Conservation (phyloP, 2,113 vertebrate species). For the Barnardius zonarius region DNA sequence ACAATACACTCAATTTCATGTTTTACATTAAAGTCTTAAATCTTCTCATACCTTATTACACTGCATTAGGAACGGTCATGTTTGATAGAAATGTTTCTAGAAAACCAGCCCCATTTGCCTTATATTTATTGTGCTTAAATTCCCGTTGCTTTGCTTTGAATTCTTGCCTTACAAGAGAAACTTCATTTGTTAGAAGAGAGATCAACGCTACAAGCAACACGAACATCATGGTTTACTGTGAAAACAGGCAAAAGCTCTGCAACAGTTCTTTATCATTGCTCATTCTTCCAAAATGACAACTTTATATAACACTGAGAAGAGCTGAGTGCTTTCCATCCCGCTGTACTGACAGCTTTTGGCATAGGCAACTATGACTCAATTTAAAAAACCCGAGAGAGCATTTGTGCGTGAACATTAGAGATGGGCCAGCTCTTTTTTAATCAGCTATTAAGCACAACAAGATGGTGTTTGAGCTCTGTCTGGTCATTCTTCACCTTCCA, state of each 20-base stretch:
- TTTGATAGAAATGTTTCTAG: neutral
- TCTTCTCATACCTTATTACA: neutral
- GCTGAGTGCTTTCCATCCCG: neutral
- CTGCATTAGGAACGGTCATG: neutral
- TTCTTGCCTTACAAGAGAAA: neutral
- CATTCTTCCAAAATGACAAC: conserved; percentile 58
- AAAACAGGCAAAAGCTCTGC: conserved; percentile 39
- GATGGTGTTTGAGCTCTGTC: neutral
- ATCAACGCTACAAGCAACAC: neutral
- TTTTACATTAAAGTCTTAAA: neutral
- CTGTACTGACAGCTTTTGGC: conserved; percentile 44
- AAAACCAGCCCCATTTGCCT: neutral
- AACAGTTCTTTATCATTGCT: conserved; percentile 34
- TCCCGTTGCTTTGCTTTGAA: conserved; percentile 2
- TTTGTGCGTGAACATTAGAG: neutral
- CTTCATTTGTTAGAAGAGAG: neutral
- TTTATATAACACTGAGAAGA: conserved; percentile 31
- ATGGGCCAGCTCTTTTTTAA: neutral
- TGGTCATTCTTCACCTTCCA: conserved; percentile 18
- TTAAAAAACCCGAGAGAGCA: neutral
- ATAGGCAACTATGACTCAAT: conserved; percentile 36
- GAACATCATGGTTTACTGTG: conserved; percentile 37
- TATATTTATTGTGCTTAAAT: neutral
- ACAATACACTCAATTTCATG: neutral
- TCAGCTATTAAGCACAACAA: neutral